phyloP scores from a whole-genome alignment of 2,797 vertebrate species.

The Siniperca obscura region DNA sequence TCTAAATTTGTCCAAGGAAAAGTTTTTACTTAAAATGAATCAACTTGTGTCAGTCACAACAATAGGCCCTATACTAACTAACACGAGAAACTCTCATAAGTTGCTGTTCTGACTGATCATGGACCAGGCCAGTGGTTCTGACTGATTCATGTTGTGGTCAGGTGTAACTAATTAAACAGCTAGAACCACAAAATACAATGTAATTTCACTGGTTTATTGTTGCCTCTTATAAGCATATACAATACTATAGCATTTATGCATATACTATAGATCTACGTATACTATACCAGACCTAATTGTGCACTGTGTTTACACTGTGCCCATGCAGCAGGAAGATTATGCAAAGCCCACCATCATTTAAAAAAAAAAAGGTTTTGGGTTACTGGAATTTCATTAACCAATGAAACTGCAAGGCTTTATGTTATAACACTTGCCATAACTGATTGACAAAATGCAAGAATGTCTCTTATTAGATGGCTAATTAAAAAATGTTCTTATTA shows the following conservation, averaged over 20 bases:
- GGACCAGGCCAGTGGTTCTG: not conserved
- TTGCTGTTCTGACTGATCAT: not conserved
- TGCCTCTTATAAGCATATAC: not conserved
- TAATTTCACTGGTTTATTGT: not conserved
- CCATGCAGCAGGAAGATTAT: not conserved
- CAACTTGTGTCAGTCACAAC: constrained; percentile 1
- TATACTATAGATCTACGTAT: not conserved
- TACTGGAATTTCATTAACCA: not conserved
- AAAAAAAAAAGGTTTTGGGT: not conserved
- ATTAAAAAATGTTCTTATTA: not conserved
- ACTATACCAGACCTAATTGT: not conserved
- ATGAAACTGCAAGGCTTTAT: not conserved
- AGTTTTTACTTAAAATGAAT: not conserved
- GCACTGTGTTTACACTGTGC: not conserved
- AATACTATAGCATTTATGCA: not conserved
- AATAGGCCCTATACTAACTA: not conserved
- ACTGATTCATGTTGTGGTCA: not conserved
- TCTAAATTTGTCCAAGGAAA: not conserved
- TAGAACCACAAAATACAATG: not conserved
- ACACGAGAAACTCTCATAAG: not conserved
- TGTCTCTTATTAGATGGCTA: not conserved
- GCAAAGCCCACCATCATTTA: not conserved
- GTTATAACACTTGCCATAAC: not conserved
- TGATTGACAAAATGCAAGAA: not conserved
- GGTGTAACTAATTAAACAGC: not conserved